These are phyloP conservation scores for Eupithecia insigniata DNA, from an alignment of 2,888 invertebrate species.

Conservation along the genomic window DNA sequence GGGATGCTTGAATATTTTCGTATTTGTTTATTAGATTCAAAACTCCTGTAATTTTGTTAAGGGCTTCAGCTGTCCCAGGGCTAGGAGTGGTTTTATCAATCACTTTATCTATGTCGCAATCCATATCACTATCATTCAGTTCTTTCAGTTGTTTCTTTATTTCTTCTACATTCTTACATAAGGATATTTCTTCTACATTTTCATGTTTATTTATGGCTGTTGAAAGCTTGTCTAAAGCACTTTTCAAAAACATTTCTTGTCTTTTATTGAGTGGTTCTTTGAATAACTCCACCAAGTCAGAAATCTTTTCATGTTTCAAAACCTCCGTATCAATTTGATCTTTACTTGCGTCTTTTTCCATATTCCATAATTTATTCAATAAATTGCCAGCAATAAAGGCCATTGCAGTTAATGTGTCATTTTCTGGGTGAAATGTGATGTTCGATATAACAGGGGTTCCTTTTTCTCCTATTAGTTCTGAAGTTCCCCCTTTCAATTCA, in stretches of 20 bases:
- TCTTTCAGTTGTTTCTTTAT: constrained; percentile 16
- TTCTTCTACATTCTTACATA: constrained; percentile 64
- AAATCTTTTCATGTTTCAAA: constrained; percentile 71
- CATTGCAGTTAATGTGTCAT: constrained; percentile 76
- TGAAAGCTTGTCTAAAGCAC: constrained; percentile 69
- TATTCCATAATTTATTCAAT: constrained; percentile 75
- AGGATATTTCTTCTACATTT: constrained; percentile 59
- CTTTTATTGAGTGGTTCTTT: constrained; percentile 73
- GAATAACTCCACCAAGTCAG: constrained; percentile 71
- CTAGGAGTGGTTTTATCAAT: constrained; percentile 10
- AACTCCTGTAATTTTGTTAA: constrained; percentile 65
- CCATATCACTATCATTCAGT: constrained; percentile 18
- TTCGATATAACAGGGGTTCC: constrained; percentile 67
- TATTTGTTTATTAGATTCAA: constrained; percentile 66
- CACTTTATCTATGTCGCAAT: neutral
- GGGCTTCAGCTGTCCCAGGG: constrained; percentile 51
- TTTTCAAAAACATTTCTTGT: constrained; percentile 72
- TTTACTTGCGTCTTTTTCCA: constrained; percentile 66
- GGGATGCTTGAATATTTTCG: constrained; percentile 59
- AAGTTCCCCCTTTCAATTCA: constrained; percentile 64
- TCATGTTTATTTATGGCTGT: constrained; percentile 63
- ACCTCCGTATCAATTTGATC: constrained; percentile 66
- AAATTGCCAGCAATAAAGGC: constrained; percentile 77
- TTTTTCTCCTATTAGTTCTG: constrained; percentile 68
- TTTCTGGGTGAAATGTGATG: constrained; percentile 76